A percentile compares a stretch with the other conserved stretches of the same genome.
Conservation (phyloP, 1,140 invertebrate genomes). For the Aculops lycopersici region DNA sequence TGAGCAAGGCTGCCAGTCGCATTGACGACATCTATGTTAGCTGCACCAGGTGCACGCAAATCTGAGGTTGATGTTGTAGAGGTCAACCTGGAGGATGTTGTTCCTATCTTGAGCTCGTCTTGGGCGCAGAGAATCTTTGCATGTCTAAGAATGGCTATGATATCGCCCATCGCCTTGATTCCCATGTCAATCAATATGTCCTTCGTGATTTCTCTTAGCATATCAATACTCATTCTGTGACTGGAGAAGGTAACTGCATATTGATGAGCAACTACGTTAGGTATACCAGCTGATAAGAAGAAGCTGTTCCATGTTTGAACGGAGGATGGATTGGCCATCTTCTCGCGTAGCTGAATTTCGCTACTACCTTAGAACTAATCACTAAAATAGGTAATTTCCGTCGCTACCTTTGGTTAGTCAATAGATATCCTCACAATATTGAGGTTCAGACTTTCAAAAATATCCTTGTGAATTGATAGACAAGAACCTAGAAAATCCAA, state of each 20-base stretch:
- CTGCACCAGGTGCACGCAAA: background rate
- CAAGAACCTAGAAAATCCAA: too few species aligned
- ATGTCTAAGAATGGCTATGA: conserved; percentile 48
- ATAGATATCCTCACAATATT: too few species aligned
- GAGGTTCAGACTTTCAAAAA: too few species aligned
- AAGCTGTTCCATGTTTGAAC: conserved; percentile 47
- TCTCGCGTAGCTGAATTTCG: too few species aligned
- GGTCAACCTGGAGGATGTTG: background rate
- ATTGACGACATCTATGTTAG: too few species aligned
- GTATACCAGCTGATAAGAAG: conserved; percentile 40
- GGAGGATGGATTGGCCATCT: too few species aligned
- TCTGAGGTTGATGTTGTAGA: background rate
- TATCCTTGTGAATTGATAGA: too few species aligned
- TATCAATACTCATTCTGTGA: conserved; percentile 41
- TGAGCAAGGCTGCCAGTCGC: too few species aligned
- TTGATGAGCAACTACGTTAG: conserved; percentile 30
- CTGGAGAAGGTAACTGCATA: conserved; percentile 49
- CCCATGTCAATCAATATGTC: conserved; percentile 51
- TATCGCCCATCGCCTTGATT: conserved; percentile 41
- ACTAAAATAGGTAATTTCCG: too few species aligned
- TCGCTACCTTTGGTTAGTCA: too few species aligned
- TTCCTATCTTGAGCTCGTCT: background rate
- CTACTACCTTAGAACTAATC: too few species aligned
- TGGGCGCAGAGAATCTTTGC: conserved; percentile 33
- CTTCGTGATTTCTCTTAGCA: conserved; percentile 44